Percentiles rank a stretch among this genome's conserved stretches.
Evolutionary conservation across 2,797 vertebrate genomes (phyloP).

Genomic region (Paratrypauchen microcephalus): DNA sequence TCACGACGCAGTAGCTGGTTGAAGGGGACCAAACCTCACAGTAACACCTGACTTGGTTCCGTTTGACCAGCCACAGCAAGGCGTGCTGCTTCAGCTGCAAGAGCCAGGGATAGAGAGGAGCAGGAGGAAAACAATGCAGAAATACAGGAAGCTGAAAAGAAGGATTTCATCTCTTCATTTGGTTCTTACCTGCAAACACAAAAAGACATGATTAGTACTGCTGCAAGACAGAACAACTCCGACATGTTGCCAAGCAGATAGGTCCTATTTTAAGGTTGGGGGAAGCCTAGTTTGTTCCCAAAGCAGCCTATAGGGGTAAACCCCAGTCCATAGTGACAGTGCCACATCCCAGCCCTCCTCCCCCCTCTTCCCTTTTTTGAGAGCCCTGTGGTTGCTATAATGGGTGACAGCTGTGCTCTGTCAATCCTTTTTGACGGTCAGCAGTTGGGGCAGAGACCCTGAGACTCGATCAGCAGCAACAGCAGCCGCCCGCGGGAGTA

Average conservation of each 20-base stretch:
- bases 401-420: conserved; percentile 76
- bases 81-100: conserved; percentile 79
- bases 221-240: neutral
- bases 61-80: conserved; percentile 99
- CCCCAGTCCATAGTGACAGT: conserved; percentile 59
- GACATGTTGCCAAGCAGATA: conserved; percentile 50
- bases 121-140: conserved; percentile 7
- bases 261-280: conserved; percentile 52
- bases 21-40: conserved; percentile 99
- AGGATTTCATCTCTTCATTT: conserved; percentile 28
- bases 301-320: conserved; percentile 43
- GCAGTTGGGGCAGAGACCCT: conserved; percentile 58
- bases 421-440: conserved; percentile 78
- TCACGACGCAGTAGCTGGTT: conserved; percentile 98
- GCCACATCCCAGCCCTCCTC: conserved; percentile 36
- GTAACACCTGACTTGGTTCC: conserved; percentile 99
- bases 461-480: conserved; percentile 41
- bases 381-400: conserved; percentile 70
- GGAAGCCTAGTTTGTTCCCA: conserved; percentile 48
- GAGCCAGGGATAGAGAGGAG: conserved; percentile 28
- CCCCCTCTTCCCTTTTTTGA: conserved; percentile 50
- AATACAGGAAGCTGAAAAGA: neutral
- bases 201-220: conserved; percentile 25
- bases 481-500: conserved; percentile 38
- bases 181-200: conserved; percentile 67